A percentile compares a stretch with the other conserved stretches of the same genome.
Evolutionary conservation across 2,888 invertebrate species (phyloP).

Genomic region (Rhodophaea formosa): DNA sequence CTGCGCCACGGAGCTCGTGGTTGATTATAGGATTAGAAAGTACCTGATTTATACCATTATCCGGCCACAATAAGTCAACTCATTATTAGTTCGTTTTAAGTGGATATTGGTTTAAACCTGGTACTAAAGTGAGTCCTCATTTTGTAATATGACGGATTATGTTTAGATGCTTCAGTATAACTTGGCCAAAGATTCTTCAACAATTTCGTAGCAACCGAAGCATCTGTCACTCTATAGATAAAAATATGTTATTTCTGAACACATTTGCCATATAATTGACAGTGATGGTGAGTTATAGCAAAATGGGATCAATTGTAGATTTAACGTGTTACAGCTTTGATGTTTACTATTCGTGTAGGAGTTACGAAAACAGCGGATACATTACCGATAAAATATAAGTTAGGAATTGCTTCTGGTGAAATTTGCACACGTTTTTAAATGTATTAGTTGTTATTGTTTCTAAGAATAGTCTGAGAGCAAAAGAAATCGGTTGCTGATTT

Average conservation of each 20-base stretch:
- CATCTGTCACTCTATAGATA: background rate
- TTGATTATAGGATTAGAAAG: too few relatives aligned
- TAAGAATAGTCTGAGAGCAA: too few relatives aligned
- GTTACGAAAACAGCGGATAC: background rate
- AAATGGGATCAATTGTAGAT: background rate
- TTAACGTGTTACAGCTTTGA: background rate
- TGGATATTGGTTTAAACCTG: too few relatives aligned
- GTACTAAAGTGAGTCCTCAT: too few relatives aligned
- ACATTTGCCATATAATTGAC: background rate
- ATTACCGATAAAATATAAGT: background rate
- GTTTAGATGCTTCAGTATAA: too few relatives aligned
- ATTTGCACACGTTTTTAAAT: background rate
- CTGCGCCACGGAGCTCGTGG: too few relatives aligned
- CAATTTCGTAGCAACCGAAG: background rate
- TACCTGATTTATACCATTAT: too few relatives aligned
- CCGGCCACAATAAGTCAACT: too few relatives aligned
- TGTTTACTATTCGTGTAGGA: background rate
- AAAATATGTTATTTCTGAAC: background rate
- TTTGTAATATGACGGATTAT: too few relatives aligned
- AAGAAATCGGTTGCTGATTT: too few relatives aligned
- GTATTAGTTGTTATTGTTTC: too few relatives aligned
- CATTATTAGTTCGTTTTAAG: too few relatives aligned
- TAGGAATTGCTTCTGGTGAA: background rate
- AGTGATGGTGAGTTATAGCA: background rate
- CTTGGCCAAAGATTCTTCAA: background rate